Evolutionary conservation across 2,113 vertebrate species (phyloP).

Genomic region (Talpa occidentalis): DNA sequence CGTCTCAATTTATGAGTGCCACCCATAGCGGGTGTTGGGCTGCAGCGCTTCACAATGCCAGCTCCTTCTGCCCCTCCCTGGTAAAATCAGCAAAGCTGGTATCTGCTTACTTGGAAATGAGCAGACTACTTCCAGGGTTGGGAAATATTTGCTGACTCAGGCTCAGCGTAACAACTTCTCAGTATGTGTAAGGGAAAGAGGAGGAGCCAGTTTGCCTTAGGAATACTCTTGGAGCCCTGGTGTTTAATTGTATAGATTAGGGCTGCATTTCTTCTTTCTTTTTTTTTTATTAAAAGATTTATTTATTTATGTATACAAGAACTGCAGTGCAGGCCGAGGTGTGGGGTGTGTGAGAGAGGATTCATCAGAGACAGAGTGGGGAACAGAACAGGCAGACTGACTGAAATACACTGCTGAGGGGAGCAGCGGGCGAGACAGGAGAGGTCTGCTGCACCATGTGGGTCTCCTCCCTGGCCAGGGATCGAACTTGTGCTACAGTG

Average conservation of each 20-base stretch:
- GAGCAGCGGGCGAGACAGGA: too few relatives aligned
- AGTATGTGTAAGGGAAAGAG: not conserved
- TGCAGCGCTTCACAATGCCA: not conserved
- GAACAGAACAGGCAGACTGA: too few relatives aligned
- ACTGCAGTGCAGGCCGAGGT: too few relatives aligned
- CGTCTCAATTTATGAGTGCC: constrained; percentile 41
- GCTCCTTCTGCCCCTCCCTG: constrained; percentile 31
- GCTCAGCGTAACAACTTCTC: not conserved
- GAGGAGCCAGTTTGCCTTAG: not conserved
- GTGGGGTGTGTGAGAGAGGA: too few relatives aligned
- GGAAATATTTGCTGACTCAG: constrained; percentile 61
- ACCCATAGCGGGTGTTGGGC: not conserved
- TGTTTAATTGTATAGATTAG: not conserved
- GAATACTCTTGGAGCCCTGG: not conserved
- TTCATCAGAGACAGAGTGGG: too few relatives aligned
- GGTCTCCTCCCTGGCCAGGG: too few relatives aligned
- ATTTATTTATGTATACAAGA: too few relatives aligned
- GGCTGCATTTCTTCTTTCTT: not conserved
- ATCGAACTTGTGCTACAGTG: too few relatives aligned
- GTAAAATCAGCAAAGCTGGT: not conserved
- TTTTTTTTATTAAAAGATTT: too few relatives aligned
- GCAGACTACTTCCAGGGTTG: constrained; percentile 49
- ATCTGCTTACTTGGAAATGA: constrained; percentile 51
- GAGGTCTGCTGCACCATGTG: too few relatives aligned
- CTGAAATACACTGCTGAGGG: too few relatives aligned